phyloP scores from a whole-genome alignment of 1,140 invertebrate species.

The Drosophila micromelanica region DNA sequence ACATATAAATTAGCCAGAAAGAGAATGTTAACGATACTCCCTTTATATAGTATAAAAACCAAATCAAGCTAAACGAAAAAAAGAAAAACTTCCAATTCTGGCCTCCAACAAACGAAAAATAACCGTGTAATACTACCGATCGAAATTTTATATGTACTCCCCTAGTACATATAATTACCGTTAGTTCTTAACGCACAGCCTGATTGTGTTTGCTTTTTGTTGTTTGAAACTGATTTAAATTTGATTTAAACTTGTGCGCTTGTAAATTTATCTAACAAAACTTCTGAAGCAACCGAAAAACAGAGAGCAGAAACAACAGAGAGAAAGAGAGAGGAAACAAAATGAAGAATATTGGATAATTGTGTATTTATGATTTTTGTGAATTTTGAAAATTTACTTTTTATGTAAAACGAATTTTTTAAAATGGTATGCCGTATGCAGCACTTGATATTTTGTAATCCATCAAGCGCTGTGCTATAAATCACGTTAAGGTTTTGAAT shows the following conservation, averaged over 20 bases:
- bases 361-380: conserved; percentile 38
- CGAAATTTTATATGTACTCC: conserved; percentile 2
- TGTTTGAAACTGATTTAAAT: neutral
- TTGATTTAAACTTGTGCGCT: neutral
- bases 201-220: neutral
- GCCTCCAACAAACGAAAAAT: too few species aligned
- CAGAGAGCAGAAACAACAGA: conserved; percentile 1
- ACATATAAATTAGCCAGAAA: conserved; percentile 55
- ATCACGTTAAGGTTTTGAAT: conserved; percentile 52
- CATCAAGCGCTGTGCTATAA: conserved; percentile 23
- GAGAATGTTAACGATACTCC: conserved; percentile 37
- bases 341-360: neutral
- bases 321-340: conserved; percentile 1
- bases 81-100: too few species aligned
- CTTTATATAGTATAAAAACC: conserved; percentile 21
- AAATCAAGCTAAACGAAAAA: conserved; percentile 24
- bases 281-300: conserved; percentile 1
- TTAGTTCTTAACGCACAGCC: conserved; percentile 32
- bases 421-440: conserved; percentile 37
- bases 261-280: conserved; percentile 22
- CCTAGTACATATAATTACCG: conserved; percentile 8
- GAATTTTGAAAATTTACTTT: conserved; percentile 50
- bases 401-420: conserved; percentile 37
- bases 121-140: conserved; percentile 23
- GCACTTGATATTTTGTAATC: conserved; percentile 35